Evolutionary conservation across 2,113 vertebrate species (phyloP), one percentile per base, ranked within the genome.

Genomic region (Argyrosomus japonicus): DNA sequence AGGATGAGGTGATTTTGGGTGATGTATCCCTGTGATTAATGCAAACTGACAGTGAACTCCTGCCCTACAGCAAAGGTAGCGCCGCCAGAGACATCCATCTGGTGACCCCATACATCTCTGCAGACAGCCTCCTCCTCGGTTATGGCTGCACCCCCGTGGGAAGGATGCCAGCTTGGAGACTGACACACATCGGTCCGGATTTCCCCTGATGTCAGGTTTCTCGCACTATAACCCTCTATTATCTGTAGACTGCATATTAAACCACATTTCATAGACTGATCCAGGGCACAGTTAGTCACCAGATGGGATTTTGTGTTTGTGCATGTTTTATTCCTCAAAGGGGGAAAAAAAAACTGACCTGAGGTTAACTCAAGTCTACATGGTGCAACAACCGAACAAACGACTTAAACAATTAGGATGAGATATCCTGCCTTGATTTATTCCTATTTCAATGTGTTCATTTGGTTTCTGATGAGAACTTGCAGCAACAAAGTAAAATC

Each of bases 141-240:
- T 69, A 47, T 64, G 82, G 83, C 57, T 81, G 79, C 82, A 90
- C 68, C 88, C 83, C 88, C 87, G 88, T 94, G 94, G 93, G 93
- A 95, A 94, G 75, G 70, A 71, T 68, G 88, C 92, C 94, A 95
- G 94, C 87, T 87, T 94, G 84, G 77, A 79, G 78, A 69, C 71
- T 81, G 87, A 89, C 90, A 86, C 78, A 83, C 75, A 87, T 86
- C 63, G 15, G 75, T 62, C 69, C 25, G n/a, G 51, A 67, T 69
- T 23, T 6, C 36, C 71, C 71, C 82, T 54, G 76, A 80, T 90
- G 86, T 82, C 81, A 64, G 12, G 36, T 68, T 88, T 87, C 81
- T 75, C 83, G 70, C 17, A 25, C 25, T 62, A 18, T 32, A 58
- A 74, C 63, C 23, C 36, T 58, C 15, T 15, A 53, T 43, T 67